phyloP scores from a whole-genome alignment of 1,140 invertebrate species.

The Asbolus verrucosus region DNA sequence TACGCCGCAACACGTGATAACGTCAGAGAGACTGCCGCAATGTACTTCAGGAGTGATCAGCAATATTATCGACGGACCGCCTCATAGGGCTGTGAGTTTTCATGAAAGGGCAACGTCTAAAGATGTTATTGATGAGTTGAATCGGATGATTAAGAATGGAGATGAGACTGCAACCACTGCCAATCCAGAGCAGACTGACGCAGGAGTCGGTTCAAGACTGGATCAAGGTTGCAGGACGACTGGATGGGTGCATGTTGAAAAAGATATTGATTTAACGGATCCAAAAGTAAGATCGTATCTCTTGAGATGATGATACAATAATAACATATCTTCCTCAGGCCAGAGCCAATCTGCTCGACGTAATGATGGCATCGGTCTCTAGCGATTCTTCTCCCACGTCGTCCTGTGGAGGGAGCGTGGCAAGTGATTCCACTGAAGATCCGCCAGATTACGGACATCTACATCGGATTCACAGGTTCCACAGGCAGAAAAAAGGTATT shows the following conservation, averaged over 20 bases:
- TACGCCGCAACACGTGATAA: slow-evolving; percentile 57
- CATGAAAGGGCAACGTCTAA: slow-evolving; percentile 79
- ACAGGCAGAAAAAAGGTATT: slow-evolving; percentile 81
- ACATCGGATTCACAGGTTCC: slow-evolving; percentile 76
- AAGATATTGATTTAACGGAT: slow-evolving; percentile 81
- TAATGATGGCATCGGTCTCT: slow-evolving; percentile 80
- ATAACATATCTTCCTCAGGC: slow-evolving; percentile 74
- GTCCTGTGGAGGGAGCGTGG: slow-evolving; percentile 73
- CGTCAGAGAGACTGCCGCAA: slow-evolving; percentile 60
- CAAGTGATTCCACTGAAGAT: slow-evolving; percentile 72
- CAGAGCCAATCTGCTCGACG: slow-evolving; percentile 78
- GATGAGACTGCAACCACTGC: slow-evolving; percentile 64
- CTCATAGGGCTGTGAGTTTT: slow-evolving; percentile 71
- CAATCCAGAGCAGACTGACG: slow-evolving; percentile 59
- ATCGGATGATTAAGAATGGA: slow-evolving; percentile 77
- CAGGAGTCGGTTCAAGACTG: slow-evolving; percentile 62
- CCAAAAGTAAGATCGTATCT: slow-evolving; percentile 83
- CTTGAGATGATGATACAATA: no score
- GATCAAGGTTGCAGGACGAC: slow-evolving; percentile 77
- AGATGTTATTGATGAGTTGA: slow-evolving; percentile 81
- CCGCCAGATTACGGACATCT: slow-evolving; percentile 76
- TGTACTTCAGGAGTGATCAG: slow-evolving; percentile 59
- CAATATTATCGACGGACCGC: slow-evolving; percentile 66
- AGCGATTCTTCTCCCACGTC: slow-evolving; percentile 76
- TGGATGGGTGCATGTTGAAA: slow-evolving; percentile 82